phyloP scores from a whole-genome alignment of 23 tunicate genomes.

The Phallusia fumigata region DNA sequence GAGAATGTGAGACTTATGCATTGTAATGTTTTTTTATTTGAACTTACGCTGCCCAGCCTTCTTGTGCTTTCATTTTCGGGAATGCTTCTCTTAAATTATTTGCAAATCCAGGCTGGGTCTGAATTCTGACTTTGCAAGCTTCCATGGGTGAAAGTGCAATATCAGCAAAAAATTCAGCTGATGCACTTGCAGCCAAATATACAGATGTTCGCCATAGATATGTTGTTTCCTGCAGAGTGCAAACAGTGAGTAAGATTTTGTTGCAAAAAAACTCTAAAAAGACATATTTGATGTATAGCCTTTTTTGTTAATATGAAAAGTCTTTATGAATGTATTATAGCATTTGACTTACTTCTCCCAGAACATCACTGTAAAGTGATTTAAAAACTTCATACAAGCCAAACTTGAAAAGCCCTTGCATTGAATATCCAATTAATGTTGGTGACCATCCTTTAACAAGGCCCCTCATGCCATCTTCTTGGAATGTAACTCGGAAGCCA shows the following conservation, averaged over 20 bases:
- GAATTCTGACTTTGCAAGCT: constrained; percentile 93
- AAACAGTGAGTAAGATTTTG: no score
- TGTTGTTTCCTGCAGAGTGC: constrained; percentile 36
- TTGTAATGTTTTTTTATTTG: not conserved
- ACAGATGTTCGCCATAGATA: constrained; percentile 79
- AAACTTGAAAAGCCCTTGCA: constrained; percentile 95
- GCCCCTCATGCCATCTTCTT: constrained; percentile 83
- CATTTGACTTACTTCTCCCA: constrained; percentile 65
- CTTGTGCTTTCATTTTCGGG: constrained; percentile 92
- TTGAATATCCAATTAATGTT: constrained; percentile 90
- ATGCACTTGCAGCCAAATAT: constrained; percentile 88
- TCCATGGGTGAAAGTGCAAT: constrained; percentile 94
- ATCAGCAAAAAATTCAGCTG: constrained; percentile 96
- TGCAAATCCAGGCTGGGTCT: constrained; percentile 85
- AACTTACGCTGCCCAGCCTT: constrained; percentile 78
- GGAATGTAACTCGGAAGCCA: constrained; percentile 71
- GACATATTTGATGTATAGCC: no score
- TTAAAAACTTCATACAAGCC: constrained; percentile 97
- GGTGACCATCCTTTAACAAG: constrained; percentile 97
- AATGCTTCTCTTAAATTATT: constrained; percentile 88
- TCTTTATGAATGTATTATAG: no score
- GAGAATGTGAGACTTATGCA: not conserved
- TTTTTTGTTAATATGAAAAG: no score
- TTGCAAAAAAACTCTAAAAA: no score
- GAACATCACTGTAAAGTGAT: constrained; percentile 53